Evolutionary conservation across 2,113 vertebrate species (phyloP).

Genomic region (Larimichthys crocea): DNA sequence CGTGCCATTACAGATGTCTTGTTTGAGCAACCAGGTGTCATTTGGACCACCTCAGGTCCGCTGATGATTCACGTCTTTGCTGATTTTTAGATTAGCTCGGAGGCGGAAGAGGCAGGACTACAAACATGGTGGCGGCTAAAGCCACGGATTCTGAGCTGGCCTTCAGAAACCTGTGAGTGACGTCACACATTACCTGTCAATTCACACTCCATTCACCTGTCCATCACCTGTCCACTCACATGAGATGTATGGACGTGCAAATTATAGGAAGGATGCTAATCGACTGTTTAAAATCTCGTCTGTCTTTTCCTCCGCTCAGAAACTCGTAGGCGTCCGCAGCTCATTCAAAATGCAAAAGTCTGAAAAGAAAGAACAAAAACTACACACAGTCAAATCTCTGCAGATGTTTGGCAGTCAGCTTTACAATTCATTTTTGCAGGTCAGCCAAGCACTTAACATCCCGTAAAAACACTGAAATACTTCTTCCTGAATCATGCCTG

Average conservation of each 20-base stretch:
- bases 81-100: no score
- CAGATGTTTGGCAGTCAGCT: slow-evolving; percentile 9
- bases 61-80: no score
- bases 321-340: not conserved
- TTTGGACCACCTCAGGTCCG: no score
- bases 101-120: no score
- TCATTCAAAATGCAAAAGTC: slow-evolving; percentile 29
- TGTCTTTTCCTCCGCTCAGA: not conserved
- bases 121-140: no score
- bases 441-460: slow-evolving; percentile 11
- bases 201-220: no score
- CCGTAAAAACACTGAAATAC: not conserved
- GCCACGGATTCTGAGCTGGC: no score
- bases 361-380: not conserved
- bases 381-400: slow-evolving; percentile 17
- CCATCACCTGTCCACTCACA: no score
- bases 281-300: not conserved
- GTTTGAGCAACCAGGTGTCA: no score
- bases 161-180: no score
- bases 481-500: not conserved
- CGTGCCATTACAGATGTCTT: no score
- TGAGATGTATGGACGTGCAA: not conserved
- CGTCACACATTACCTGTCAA: no score
- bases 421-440: slow-evolving; percentile 4
- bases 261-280: not conserved